These are phyloP conservation scores for Mythimna pallens DNA, from an alignment of 2,888 invertebrate genomes.

Conservation along the genomic window DNA sequence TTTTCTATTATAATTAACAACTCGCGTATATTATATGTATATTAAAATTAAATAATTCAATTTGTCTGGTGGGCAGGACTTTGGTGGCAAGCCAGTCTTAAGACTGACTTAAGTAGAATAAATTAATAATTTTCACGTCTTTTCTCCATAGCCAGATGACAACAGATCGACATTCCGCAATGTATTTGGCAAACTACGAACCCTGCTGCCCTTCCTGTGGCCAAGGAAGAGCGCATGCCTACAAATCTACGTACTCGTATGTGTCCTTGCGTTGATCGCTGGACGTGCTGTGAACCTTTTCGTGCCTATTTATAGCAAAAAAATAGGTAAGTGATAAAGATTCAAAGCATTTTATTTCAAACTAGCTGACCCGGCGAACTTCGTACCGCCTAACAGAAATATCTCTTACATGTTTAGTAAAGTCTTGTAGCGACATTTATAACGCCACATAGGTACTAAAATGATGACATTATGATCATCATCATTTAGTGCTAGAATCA, in stretches of 20 bases:
- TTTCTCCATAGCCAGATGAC: conserved; percentile 82
- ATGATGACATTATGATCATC: too few relatives aligned
- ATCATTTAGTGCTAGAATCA: not conserved
- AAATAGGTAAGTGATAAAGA: conserved; percentile 92
- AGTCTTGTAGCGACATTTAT: too few relatives aligned
- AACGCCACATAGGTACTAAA: too few relatives aligned
- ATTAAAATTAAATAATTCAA: too few relatives aligned
- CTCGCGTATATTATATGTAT: too few relatives aligned
- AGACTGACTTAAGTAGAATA: not conserved
- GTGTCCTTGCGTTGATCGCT: conserved; percentile 93
- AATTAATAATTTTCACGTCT: not conserved
- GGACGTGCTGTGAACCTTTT: conserved; percentile 97
- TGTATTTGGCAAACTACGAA: conserved; percentile 94
- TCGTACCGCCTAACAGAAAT: too few relatives aligned
- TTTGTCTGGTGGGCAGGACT: too few relatives aligned
- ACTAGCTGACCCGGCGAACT: too few relatives aligned
- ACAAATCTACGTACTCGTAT: conserved; percentile 95
- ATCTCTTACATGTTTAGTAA: too few relatives aligned
- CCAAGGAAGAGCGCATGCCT: conserved; percentile 94
- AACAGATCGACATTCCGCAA: conserved; percentile 95
- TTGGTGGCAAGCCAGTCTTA: too few relatives aligned
- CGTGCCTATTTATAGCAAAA: conserved; percentile 98
- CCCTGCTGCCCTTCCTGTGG: conserved; percentile 98
- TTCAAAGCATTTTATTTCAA: too few relatives aligned
- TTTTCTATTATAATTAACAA: too few relatives aligned